These are phyloP conservation scores for Caenorhabditis sp. DNA, from an alignment of 2,888 invertebrate species.

Conservation along the genomic window DNA sequence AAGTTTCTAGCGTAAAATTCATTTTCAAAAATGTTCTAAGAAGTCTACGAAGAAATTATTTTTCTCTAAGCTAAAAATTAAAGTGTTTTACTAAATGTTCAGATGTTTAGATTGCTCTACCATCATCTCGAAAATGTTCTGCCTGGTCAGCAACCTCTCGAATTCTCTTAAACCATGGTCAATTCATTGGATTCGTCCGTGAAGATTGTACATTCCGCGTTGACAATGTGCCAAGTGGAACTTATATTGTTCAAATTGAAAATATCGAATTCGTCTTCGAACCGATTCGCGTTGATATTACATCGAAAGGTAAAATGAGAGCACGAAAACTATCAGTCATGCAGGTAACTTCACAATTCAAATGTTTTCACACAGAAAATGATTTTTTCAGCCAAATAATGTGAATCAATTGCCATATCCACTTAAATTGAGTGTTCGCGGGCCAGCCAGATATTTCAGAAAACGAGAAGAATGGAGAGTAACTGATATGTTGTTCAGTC, in stretches of 20 bases:
- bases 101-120: slow-evolving; percentile 49
- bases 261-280: slow-evolving; percentile 92
- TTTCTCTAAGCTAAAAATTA: too few relatives aligned
- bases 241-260: slow-evolving; percentile 87
- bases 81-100: background rate
- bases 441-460: slow-evolving; percentile 74
- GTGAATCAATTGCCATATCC: slow-evolving; percentile 86
- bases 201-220: slow-evolving; percentile 90
- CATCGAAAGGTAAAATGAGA: slow-evolving; percentile 93
- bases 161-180: slow-evolving; percentile 68
- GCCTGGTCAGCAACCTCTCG: slow-evolving; percentile 60
- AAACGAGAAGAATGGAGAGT: slow-evolving; percentile 85
- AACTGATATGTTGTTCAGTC: slow-evolving; percentile 93
- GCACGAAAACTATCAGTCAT: slow-evolving; percentile 92
- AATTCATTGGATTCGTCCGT: slow-evolving; percentile 73
- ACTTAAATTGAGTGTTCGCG: slow-evolving; percentile 84
- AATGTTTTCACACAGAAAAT: background rate
- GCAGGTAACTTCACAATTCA: slow-evolving; percentile 76
- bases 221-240: slow-evolving; percentile 85
- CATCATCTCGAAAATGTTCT: slow-evolving; percentile 32
- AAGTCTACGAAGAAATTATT: too few relatives aligned
- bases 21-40: too few relatives aligned
- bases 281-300: slow-evolving; percentile 93
- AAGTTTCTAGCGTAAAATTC: too few relatives aligned
- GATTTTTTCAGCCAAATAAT: slow-evolving; percentile 59